These are phyloP conservation scores for Cebus imitator DNA, from an alignment of 2,113 vertebrate species.

Conservation along the genomic window DNA sequence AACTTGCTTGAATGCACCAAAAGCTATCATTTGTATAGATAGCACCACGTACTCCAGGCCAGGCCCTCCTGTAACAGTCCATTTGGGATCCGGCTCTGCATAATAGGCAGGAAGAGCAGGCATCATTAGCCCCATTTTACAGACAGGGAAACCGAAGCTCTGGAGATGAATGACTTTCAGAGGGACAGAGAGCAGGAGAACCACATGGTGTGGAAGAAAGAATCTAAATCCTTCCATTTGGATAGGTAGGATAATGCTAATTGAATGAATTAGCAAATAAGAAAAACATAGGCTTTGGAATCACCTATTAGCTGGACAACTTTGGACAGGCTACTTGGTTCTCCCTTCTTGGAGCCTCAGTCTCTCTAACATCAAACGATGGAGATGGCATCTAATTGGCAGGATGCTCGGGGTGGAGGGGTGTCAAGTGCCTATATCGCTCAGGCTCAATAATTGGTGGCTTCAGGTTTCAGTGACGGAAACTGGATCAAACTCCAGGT, in stretches of 20 bases:
- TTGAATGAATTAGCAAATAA: not conserved
- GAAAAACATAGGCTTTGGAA: not conserved
- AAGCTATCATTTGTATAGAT: not conserved
- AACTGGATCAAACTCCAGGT: not conserved
- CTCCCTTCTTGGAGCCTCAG: not conserved
- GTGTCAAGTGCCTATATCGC: not conserved
- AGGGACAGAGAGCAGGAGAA: not conserved
- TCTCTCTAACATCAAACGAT: not conserved
- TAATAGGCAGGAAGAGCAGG: not conserved
- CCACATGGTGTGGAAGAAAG: not conserved
- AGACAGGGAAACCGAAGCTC: not conserved
- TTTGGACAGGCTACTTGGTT: not conserved
- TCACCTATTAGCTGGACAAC: not conserved
- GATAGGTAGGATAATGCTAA: not conserved
- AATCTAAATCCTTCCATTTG: too few species aligned
- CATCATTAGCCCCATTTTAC: not conserved
- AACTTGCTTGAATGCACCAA: too few species aligned
- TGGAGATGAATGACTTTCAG: not conserved
- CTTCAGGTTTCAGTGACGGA: fast-evolving
- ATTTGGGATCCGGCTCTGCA: not conserved
- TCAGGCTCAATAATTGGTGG: not conserved
- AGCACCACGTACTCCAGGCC: not conserved
- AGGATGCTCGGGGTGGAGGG: not conserved
- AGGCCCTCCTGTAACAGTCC: not conserved
- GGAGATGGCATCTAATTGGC: not conserved